Conservation (phyloP, 2,113 vertebrate species). For the Potamarius usumacintae region DNA sequence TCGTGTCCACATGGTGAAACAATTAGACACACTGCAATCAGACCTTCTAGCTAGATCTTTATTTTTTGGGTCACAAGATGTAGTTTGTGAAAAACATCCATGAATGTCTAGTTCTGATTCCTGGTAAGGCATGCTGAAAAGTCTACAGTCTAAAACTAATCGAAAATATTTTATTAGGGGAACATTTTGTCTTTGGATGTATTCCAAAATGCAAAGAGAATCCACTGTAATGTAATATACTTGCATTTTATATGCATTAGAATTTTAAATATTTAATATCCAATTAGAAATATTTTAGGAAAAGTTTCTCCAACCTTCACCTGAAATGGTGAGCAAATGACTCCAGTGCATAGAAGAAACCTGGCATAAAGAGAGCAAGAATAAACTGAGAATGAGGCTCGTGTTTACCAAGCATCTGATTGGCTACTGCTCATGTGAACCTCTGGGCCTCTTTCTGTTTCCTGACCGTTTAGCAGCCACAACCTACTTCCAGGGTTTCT, state of each 20-base stretch:
- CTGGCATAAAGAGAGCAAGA: background rate
- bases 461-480: background rate
- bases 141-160: background rate
- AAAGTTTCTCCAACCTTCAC: background rate
- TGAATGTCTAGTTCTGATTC: background rate
- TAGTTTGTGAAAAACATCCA: background rate
- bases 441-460: background rate
- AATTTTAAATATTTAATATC: too few species aligned
- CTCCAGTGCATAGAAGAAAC: background rate
- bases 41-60: background rate
- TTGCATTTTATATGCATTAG: background rate
- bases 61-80: background rate
- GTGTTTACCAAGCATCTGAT: conserved; percentile 3
- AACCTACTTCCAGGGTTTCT: background rate
- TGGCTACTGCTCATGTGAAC: background rate
- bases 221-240: background rate
- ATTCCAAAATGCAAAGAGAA: background rate
- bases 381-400: background rate
- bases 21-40: background rate
- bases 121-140: background rate
- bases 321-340: background rate
- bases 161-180: background rate
- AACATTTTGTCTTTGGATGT: background rate
- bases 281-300: too few species aligned
- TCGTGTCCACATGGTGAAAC: conserved; percentile 1